These are phyloP conservation scores for Channallabes apus DNA, from an alignment of 2,797 vertebrate species.

Conservation along the genomic window DNA sequence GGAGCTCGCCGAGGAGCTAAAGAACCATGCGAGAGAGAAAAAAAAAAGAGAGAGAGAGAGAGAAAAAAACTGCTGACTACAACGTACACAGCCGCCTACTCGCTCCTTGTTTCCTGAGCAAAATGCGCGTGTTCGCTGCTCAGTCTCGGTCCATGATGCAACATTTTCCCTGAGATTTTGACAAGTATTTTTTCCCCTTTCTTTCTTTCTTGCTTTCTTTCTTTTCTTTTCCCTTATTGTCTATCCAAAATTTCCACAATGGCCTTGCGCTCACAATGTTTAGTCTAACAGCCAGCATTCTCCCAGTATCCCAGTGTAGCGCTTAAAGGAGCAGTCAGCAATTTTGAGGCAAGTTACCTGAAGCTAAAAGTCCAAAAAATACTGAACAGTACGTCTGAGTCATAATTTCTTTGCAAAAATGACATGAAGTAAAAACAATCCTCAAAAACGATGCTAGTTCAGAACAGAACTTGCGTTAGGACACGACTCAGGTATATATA, in stretches of 20 bases:
- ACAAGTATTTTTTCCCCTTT: not conserved
- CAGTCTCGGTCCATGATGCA: slow-evolving; percentile 30
- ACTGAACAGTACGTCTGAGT: no score
- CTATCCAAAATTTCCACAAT: slow-evolving; percentile 7
- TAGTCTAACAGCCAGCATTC: not conserved
- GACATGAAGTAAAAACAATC: not conserved
- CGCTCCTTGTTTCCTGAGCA: slow-evolving; percentile 36
- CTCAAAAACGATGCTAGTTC: not conserved
- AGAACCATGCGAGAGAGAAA: slow-evolving; percentile 9
- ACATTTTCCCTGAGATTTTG: slow-evolving; percentile 16
- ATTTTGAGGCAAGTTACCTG: not conserved
- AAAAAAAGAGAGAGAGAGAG: not conserved
- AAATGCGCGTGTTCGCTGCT: slow-evolving; percentile 17
- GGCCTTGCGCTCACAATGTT: not conserved
- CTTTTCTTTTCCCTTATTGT: not conserved
- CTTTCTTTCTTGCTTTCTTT: no score
- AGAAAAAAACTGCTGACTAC: slow-evolving; percentile 39
- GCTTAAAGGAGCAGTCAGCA: slow-evolving; percentile 1
- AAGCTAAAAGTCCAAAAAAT: not conserved
- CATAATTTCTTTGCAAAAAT: no score
- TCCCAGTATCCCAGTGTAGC: not conserved
- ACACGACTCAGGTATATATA: not conserved
- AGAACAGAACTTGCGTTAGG: not conserved
- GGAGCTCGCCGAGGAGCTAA: slow-evolving; percentile 29
- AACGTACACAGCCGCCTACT: slow-evolving; percentile 20